Percentiles rank a stretch among this genome's conserved stretches.
These are phyloP conservation scores for Aegithalos caudatus DNA, from an alignment of 2,113 vertebrate genomes.

Conservation along the genomic window DNA sequence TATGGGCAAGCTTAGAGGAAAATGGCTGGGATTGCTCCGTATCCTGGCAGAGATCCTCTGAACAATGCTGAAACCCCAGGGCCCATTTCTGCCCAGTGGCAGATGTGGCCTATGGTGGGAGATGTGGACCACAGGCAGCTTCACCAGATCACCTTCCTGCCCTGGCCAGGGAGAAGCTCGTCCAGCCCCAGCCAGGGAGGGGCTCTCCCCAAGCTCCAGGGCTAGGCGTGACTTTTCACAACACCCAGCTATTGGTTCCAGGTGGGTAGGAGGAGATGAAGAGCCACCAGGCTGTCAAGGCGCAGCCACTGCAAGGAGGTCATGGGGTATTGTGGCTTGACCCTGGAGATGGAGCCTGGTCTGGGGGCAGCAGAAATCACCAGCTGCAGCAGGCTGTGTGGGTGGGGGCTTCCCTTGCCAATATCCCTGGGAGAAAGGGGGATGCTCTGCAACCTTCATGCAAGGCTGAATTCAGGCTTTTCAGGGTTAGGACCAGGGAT, in stretches of 20 bases:
- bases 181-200: neutral
- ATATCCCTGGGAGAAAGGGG: neutral
- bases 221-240: rapidly evolving
- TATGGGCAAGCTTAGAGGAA: neutral
- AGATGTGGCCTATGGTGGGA: neutral
- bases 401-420: neutral
- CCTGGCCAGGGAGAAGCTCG: neutral
- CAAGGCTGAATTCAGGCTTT: neutral
- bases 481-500: neutral
- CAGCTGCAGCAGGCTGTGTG: rapidly evolving
- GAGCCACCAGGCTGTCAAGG: rapidly evolving
- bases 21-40: neutral
- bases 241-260: neutral
- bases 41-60: neutral
- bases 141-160: neutral
- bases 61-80: neutral
- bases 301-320: neutral
- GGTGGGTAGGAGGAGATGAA: neutral
- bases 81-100: neutral
- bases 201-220: neutral
- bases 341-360: neutral
- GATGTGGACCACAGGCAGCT: neutral
- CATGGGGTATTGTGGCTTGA: neutral
- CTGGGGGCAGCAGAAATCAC: neutral
- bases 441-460: neutral